phyloP scores from a whole-genome alignment of 1,140 invertebrate genomes.

The Neocloeon triangulifer region DNA sequence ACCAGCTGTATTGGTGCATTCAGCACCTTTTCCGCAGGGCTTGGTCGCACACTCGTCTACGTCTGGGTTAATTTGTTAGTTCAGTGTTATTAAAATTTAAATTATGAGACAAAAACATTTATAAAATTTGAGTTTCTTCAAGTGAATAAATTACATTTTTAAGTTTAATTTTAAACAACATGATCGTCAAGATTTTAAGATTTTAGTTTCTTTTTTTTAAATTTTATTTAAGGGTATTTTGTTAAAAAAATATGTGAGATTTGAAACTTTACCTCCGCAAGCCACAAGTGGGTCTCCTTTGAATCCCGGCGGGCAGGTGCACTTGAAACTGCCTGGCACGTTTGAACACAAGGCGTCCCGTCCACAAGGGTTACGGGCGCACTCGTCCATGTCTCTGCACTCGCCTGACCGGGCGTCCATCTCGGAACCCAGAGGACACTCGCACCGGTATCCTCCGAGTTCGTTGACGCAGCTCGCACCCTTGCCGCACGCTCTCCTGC shows the following conservation, averaged over 20 bases:
- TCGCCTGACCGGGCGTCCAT: slow-evolving; percentile 29
- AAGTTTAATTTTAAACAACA: too few relatives aligned
- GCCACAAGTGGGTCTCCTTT: slow-evolving; percentile 42
- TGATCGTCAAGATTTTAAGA: too few relatives aligned
- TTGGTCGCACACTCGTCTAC: slow-evolving; percentile 24
- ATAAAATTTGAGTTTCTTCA: too few relatives aligned
- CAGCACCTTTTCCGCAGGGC: slow-evolving; percentile 42
- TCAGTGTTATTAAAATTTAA: too few relatives aligned
- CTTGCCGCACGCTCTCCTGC: slow-evolving; percentile 44
- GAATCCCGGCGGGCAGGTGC: slow-evolving; percentile 51
- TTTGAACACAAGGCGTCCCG: slow-evolving; percentile 47
- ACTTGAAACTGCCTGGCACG: slow-evolving; percentile 44
- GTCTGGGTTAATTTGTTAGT: slow-evolving; percentile 18
- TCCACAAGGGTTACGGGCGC: slow-evolving; percentile 38
- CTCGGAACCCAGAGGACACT: slow-evolving; percentile 55
- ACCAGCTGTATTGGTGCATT: slow-evolving; percentile 50
- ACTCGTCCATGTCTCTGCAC: slow-evolving; percentile 52
- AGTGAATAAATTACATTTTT: too few relatives aligned
- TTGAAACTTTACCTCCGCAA: slow-evolving; percentile 34
- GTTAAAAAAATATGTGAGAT: not conserved
- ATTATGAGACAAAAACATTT: too few relatives aligned
- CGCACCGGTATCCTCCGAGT: slow-evolving; percentile 53
- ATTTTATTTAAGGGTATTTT: not conserved
- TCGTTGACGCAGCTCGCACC: slow-evolving; percentile 59
- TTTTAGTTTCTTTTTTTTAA: too few relatives aligned